Base-by-base conservation (phyloP, 2,113 vertebrate genomes). In the Scomber colias region DNA sequence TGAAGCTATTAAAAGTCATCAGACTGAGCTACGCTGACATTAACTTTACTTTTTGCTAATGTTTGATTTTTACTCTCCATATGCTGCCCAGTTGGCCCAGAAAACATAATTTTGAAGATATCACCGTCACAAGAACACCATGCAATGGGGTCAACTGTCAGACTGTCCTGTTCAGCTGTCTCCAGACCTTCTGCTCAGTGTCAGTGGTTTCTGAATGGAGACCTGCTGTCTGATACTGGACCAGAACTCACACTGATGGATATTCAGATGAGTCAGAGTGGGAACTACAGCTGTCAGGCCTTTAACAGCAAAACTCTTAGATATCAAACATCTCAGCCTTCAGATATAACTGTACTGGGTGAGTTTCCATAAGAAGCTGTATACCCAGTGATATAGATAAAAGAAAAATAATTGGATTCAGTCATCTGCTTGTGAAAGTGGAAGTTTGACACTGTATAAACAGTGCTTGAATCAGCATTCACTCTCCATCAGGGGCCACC, bases 231-330 rank as follows among this genome's bases (percentile, higher is more conserved):
- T 65, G 16, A 51, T 16, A 54, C 59, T 30, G 84, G 77, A 56
- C 77, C 66, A 59, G 70, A 87, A 48, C 85, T 94, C 51, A 71
- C 11, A 16, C 70, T 92, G 72, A 46, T 30, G 21, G 83, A 88
- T 17, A 90, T 27, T 27, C 24, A 27, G 63, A 31, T n/a, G 57
- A 75, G 7, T 79, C 81, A 92, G 17, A 89, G 79, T 75, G 92
- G 92, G 11, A 82, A 60, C 70, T 93, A 92, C 85, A 88, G 76
- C 76, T 93, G 93, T 67, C 72, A 30, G 63, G 88, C 89, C 24
- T 62, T 75, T 35, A 93, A 94, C 75, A 87, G 4, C 61, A 87
- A 46, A 84, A 94, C 76, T 4, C 57, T 79, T 72, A 86, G 27
- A 56, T 64, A 70, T 49, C 19, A 68, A 27, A 65, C 60, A 17